phyloP scores from a whole-genome alignment of 2,797 vertebrate species.

The Paguma larvata region DNA sequence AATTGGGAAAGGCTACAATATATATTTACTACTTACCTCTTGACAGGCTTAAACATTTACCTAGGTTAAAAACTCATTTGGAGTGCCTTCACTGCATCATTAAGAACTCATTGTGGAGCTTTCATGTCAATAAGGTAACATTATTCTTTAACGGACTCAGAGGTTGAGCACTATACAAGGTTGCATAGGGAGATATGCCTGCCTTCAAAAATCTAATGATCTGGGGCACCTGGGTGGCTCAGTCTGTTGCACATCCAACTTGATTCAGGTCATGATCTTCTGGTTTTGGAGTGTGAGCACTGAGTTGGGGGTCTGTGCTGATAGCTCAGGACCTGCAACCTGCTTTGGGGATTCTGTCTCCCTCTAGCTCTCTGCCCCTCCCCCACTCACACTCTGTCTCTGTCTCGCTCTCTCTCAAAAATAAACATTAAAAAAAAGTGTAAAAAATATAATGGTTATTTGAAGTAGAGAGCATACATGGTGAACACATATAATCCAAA shows the following conservation, averaged over 20 bases:
- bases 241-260: too few relatives aligned
- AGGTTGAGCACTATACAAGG: neutral
- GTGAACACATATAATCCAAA: slow-evolving; percentile 12
- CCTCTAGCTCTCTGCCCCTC: too few relatives aligned
- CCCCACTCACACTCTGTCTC: too few relatives aligned
- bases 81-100: neutral
- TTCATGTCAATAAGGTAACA: slow-evolving; percentile 28
- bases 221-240: too few relatives aligned
- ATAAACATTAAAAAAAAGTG: too few relatives aligned
- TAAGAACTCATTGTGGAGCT: slow-evolving; percentile 38
- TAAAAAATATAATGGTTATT: slow-evolving; percentile 12
- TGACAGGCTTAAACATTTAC: neutral
- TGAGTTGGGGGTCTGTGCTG: too few relatives aligned
- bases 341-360: too few relatives aligned
- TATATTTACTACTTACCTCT: neutral
- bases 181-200: neutral
- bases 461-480: neutral
- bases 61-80: neutral
- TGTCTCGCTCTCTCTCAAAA: too few relatives aligned
- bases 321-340: too few relatives aligned
- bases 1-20: slow-evolving; percentile 5
- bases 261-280: too few relatives aligned
- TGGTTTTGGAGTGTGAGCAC: too few relatives aligned
- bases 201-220: slow-evolving; percentile 15
- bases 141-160: neutral